A percentile compares a stretch with the other conserved stretches of the same genome.
These are phyloP conservation scores for Bolborhynchus lineola DNA, from an alignment of 2,113 vertebrate genomes.

Conservation along the genomic window DNA sequence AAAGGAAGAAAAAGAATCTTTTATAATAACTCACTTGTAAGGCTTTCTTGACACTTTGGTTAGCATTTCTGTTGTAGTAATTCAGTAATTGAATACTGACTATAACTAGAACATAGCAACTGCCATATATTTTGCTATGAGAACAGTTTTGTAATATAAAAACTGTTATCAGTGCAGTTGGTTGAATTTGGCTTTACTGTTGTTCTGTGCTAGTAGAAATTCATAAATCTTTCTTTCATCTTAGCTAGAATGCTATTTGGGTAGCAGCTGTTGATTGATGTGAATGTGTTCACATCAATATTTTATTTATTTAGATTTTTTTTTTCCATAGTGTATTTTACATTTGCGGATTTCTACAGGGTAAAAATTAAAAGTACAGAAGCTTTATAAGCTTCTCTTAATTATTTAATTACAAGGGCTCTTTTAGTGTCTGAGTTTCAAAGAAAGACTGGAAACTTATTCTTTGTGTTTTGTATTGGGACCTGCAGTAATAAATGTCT, in stretches of 20 bases:
- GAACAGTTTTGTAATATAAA: background rate
- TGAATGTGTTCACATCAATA: background rate
- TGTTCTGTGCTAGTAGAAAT: background rate
- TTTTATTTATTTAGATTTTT: background rate
- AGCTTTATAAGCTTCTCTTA: background rate
- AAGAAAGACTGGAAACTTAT: background rate
- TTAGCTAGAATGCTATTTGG: background rate
- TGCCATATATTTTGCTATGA: background rate
- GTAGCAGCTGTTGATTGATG: background rate
- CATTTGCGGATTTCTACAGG: background rate
- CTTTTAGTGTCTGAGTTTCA: background rate
- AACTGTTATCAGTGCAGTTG: background rate
- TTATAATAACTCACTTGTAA: background rate
- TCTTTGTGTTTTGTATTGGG: background rate
- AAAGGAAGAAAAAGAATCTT: background rate
- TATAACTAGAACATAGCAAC: background rate
- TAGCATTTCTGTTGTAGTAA: background rate
- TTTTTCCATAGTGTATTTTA: background rate
- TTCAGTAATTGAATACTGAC: background rate
- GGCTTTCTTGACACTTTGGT: background rate
- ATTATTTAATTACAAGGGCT: background rate
- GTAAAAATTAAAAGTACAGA: background rate
- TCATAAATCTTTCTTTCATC: background rate
- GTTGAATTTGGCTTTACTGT: background rate
- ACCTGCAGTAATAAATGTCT: background rate